These are phyloP conservation scores for Pectinophora gossypiella DNA, from an alignment of 1,140 invertebrate species.

Conservation along the genomic window DNA sequence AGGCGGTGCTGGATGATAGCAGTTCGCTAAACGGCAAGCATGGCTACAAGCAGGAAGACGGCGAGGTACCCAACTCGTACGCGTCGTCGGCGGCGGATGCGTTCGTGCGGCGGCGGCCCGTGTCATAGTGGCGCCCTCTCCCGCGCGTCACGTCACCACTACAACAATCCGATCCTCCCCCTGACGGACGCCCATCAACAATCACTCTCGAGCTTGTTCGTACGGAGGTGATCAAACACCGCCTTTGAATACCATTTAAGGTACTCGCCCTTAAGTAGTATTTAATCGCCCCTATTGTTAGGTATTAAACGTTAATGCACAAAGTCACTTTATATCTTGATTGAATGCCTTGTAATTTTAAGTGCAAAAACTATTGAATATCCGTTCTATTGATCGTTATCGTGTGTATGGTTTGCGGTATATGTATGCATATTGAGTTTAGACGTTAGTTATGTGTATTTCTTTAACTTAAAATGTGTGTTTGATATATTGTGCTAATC, in stretches of 20 bases:
- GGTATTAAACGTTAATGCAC: slow-evolving; percentile 34
- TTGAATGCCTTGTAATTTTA: slow-evolving; percentile 49
- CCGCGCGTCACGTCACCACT: background rate
- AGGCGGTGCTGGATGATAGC: slow-evolving; percentile 75
- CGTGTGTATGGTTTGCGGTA: background rate
- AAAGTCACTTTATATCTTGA: slow-evolving; percentile 38
- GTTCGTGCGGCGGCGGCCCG: slow-evolving; percentile 52
- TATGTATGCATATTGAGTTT: background rate
- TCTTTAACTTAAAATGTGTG: background rate
- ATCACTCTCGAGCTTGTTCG: too few relatives aligned
- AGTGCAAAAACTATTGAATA: slow-evolving; percentile 47
- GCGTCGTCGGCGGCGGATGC: slow-evolving; percentile 62
- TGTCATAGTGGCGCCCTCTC: slow-evolving; percentile 31
- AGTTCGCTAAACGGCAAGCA: slow-evolving; percentile 52
- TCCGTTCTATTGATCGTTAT: slow-evolving; percentile 26
- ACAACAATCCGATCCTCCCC: background rate
- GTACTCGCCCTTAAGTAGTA: background rate
- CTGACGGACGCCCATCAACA: too few relatives aligned
- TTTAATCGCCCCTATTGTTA: background rate
- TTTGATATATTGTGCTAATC: background rate
- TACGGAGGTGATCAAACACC: too few relatives aligned
- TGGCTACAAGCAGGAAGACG: slow-evolving; percentile 61
- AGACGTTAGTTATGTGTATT: background rate
- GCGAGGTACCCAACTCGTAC: slow-evolving; percentile 75
- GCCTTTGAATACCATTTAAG: background rate